Evolutionary conservation across 2,888 invertebrate species (phyloP), one percentile per base, ranked within the genome.

Genomic region (Gryllus longicercus): DNA sequence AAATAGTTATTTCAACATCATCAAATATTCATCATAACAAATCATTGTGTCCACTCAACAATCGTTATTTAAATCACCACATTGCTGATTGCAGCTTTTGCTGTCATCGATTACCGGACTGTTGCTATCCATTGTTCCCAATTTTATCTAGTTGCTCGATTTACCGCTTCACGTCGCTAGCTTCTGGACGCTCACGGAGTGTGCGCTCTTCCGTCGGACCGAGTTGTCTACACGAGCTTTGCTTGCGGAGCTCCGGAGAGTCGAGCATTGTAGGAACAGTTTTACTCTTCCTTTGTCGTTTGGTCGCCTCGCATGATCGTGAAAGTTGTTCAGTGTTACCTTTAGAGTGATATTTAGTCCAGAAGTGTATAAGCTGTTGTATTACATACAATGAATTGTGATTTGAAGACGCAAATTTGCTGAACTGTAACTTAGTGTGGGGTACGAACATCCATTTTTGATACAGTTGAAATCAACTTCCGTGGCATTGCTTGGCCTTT

Each of bases 401-500:
- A 23, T 81, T 79, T 77, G 75, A 76, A 74, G 77, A 75, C 79
- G 74, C 77, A 81, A 51, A 81, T 81, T 79, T 81, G 78, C 76
- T n/a, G 79, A 81, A 81, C 77, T 77, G 63, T 51, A 80, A 75
- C 81, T 78, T 79, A 79, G 80, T 81, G 77, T 81, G 81, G 81
- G 81, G 80, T 80, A 81, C 50, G 81, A 81, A 79, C 80, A 81
- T 51, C 81, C 81, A 81, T 81, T 81, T 81, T 81, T 79, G 75
- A 78, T 75, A 77, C 38, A 81, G 75, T 63, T 50, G 51, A 76
- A 63, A 38, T 75, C 38, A 51, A 79, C 79, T 81, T 81, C 81
- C 81, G 81, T 79, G 75, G 80, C 78, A 78, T 80, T 77, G 80
- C 74, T 77, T 38, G 63, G 14, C 63, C n/a, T 63, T 63, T 63